These are phyloP conservation scores for Gymnodraco acuticeps DNA, from an alignment of 2,797 vertebrate genomes.

Conservation along the genomic window DNA sequence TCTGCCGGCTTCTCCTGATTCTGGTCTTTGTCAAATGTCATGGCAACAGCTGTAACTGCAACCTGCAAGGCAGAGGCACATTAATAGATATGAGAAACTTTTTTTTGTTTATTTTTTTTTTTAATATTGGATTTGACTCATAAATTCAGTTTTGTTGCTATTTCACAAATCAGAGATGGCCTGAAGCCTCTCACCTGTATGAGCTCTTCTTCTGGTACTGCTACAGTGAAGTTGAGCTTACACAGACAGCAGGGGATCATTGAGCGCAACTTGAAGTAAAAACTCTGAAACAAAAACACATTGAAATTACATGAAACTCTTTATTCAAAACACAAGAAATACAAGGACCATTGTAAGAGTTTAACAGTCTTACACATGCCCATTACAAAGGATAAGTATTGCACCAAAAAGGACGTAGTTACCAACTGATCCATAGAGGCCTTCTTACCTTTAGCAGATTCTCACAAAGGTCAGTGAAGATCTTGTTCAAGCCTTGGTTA, in stretches of 20 bases:
- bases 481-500: constrained; percentile 96
- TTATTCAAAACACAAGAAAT: constrained; percentile 1
- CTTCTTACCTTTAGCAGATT: constrained; percentile 94
- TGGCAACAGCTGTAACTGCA: constrained; percentile 96
- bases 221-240: constrained; percentile 97
- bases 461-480: constrained; percentile 98
- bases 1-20: constrained; percentile 87
- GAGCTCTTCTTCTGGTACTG: constrained; percentile 97
- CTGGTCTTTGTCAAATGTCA: constrained; percentile 96
- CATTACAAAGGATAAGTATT: neutral
- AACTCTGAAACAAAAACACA: constrained; percentile 87
- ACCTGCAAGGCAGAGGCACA: constrained; percentile 81
- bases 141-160: neutral
- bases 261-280: constrained; percentile 98
- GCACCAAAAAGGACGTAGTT: neutral
- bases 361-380: neutral
- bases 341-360: neutral
- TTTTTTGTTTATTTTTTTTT: too few species aligned
- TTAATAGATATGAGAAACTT: neutral
- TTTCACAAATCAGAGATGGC: neutral
- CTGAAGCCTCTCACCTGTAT: constrained; percentile 88
- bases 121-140: neutral
- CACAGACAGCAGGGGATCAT: constrained; percentile 98
- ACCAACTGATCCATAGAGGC: neutral
- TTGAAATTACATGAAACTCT: neutral